Base-by-base conservation (phyloP, 2,888 invertebrate genomes). In the Eupithecia subfuscata region DNA sequence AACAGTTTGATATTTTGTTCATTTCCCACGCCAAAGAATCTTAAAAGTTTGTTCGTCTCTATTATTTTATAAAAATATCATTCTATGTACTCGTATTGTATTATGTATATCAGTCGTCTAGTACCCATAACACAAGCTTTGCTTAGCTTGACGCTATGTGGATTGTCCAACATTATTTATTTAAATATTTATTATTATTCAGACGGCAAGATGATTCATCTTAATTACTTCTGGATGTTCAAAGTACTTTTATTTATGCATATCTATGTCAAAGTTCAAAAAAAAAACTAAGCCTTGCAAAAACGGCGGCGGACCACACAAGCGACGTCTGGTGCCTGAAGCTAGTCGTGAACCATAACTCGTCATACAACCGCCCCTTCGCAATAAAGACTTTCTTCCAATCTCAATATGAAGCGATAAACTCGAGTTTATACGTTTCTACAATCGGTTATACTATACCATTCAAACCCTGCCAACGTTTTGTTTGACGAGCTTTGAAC, bases 321-420 rank as follows among this genome's bases (percentile, higher is more conserved):
- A 84, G 85, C 86, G 81, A 86, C 82, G 82, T 83, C 87, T 84
- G 84, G 83, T 80, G 92, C 92, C 92, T 76, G 82, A 79, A 92
- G 92, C 90, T 87, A 90, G 89, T 93, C 93, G 92, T 93, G 92
- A 88, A 87, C 92, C 85, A 87, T 90, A 90, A 92, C 88, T 90
- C 87, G 82, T 83, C 67, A 76, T 75, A 74, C 84, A 84, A 83
- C 86, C 85, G 84, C 85, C 82, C 85, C 83, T 81, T 86, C 84
- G 86, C 86, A 87, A 91, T 92, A 90, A 89, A 91, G 89, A 88
- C 90, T 88, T 89, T 87, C 84, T 90, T 86, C 86, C 88, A 89
- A 90, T 90, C 87, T 88, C 84, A 82, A 84, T 89, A 88, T 89
- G 84, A 89, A 90, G 88, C 87, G 83, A 85, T 91, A 89, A 89